Percentiles rank a stretch among this genome's conserved stretches.
phyloP scores from a whole-genome alignment of 2,888 invertebrate genomes.

The Linnaemya vulpina region DNA sequence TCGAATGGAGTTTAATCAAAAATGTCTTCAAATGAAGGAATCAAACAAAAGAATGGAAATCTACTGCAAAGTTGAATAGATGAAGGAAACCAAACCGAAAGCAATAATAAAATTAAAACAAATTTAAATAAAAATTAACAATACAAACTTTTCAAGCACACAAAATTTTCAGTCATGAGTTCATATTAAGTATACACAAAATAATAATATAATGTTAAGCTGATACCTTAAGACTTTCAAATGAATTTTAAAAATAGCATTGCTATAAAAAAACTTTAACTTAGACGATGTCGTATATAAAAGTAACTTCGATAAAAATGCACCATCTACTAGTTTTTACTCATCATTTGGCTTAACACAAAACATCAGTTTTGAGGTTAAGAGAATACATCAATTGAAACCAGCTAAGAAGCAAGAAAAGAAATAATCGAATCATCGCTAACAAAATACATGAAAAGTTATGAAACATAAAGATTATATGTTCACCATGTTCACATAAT shows the following conservation, averaged over 20 bases:
- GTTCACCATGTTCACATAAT: constrained; percentile 46
- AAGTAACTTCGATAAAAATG: constrained; percentile 20
- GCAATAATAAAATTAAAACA: constrained; percentile 9
- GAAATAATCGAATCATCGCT: neutral
- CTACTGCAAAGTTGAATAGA: constrained; percentile 23
- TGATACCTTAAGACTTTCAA: constrained; percentile 12
- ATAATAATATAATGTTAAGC: neutral
- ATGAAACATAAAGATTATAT: constrained; percentile 50
- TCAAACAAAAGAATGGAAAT: constrained; percentile 37
- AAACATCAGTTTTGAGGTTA: constrained; percentile 17
- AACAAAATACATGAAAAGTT: constrained; percentile 21
- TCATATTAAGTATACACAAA: neutral
- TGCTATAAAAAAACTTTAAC: neutral
- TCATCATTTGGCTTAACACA: constrained; percentile 60
- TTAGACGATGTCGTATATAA: neutral
- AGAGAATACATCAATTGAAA: neutral
- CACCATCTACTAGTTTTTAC: constrained; percentile 27
- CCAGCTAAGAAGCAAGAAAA: neutral
- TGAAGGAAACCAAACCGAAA: constrained; percentile 30
- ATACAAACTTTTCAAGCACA: neutral
- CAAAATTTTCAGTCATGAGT: neutral
- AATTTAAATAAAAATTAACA: constrained; percentile 10
- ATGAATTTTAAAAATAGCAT: neutral
- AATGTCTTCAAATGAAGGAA: constrained; percentile 53
- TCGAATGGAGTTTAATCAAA: constrained; percentile 20